Evolutionary conservation across 2,888 invertebrate species (phyloP), one percentile per base, ranked within the genome.

Genomic region (Xiphydria camelus): DNA sequence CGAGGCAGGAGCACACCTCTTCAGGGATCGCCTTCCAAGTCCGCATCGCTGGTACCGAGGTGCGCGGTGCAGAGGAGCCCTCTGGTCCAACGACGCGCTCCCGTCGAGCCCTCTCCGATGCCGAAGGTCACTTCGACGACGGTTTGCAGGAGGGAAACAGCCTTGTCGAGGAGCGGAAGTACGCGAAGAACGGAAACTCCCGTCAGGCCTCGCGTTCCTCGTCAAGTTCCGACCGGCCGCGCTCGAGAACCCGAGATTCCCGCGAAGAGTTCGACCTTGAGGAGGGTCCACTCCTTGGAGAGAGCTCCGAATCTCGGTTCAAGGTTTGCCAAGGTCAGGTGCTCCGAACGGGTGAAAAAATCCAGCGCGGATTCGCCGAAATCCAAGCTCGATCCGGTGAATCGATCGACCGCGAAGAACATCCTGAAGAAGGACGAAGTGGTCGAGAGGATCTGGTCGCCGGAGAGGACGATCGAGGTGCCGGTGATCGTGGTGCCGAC

Each of bases 401-500:
- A 19, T 14, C 36, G 19, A 7, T 10, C 14, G 4, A 25, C 35
- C 21, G 10, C 17, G 1, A 26, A 10, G 14, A 36, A 25, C 20
- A 35, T 35, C n/a, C 6, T 43, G 9, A 43, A 43, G 14, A 43
- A 43, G 17, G 18, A 22, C 3, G 43, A 43, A 15, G 37, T 43
- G 5, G 29, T 37, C 3, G 29, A 43, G 7, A 36, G 43, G 9
- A 43, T 43, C 26, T 37, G 36, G 18, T 38, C 43, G 2, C 43
- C 43, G 9, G 43, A 43, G 14, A 43, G 43, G 22, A 31, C 18
- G n/a, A 22, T 22, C 15, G 43, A 37, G 1, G 31, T 43, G 2
- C 43, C 43, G 7, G 43, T 43, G 2, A 43, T 43, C 43, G 43
- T 37, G 9, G 20, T 43, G 10, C 43, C 43, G 4, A 29, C 10